These are phyloP conservation scores for Drosophila meridiana DNA, from an alignment of 2,888 invertebrate genomes.

Conservation along the genomic window DNA sequence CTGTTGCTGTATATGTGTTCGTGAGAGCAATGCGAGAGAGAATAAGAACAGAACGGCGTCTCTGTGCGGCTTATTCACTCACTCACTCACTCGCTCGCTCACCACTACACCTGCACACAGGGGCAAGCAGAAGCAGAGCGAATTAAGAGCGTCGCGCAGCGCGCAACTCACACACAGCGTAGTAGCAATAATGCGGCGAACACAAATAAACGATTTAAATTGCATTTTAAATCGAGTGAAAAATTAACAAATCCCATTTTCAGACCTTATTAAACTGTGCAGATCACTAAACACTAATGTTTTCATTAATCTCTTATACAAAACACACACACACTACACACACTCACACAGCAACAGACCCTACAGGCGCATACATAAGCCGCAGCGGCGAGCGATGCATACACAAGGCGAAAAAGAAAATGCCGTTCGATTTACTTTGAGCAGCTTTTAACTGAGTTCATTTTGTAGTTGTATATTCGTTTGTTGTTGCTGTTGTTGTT, in stretches of 20 bases:
- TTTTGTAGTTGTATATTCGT: conserved; percentile 22
- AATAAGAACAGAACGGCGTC: conserved; percentile 18
- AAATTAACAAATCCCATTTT: not conserved
- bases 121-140: conserved; percentile 47
- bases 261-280: not conserved
- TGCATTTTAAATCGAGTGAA: conserved; percentile 20
- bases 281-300: conserved; percentile 1
- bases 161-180: conserved; percentile 35
- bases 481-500: not conserved
- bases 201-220: conserved; percentile 15
- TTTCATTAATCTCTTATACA: not conserved
- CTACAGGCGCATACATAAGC: conserved; percentile 13
- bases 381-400: conserved; percentile 60
- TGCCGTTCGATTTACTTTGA: conserved; percentile 43
- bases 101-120: conserved; percentile 69
- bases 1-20: conserved; percentile 28
- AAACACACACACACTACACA: conserved; percentile 7
- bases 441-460: conserved; percentile 14
- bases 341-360: not conserved
- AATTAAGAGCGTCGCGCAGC: conserved; percentile 46
- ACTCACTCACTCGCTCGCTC: conserved; percentile 10
- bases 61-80: conserved; percentile 8
- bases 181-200: conserved; percentile 40
- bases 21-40: conserved; percentile 32
- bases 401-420: conserved; percentile 66